Evolutionary conservation across 2,797 vertebrate species (phyloP), one percentile per base, ranked within the genome.

Genomic region (Molossus molossus): DNA sequence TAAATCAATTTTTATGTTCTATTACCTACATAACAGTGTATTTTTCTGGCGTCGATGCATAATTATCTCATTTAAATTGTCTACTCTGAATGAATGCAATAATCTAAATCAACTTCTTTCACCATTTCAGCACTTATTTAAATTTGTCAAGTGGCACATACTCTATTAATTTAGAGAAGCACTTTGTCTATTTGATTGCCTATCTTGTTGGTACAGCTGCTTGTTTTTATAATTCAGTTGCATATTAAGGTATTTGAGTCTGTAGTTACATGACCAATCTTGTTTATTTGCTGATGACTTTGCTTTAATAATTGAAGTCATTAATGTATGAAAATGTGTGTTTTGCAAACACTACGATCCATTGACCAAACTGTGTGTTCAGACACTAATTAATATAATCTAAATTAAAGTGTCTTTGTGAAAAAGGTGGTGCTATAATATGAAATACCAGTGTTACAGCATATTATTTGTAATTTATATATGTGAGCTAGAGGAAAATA

Each of bases 161-260:
- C 29, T 94, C 40, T 84, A 94, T 94, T 96, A 97, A 97, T 96
- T 97, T 95, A 95, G 60, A 92, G 94, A 92, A 45, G 95, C 29
- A 86, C 67, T 94, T 67, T 96, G 86, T 91, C 90, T 95, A 53
- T 70, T 98, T 98, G 97, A 97, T 95, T 95, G 86, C 79, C 10
- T 96, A 97, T 98, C 96, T 97, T 97, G 85, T 94, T 95, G 72
- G 94, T 97, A 95, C 96, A 97, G 96, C 87, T 98, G 96, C 76
- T 97, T 97, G 72, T 77, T 98, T 97, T 97, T 75, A 93, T 90
- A 97, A 97, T 95, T 64, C 95, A 90, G 29, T 91, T 96, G 82
- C 94, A 83, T 97, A 95, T 29, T 94, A 85, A 21, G 48, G 14
- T 81, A 87, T 65, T 87, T 91, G 70, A 87, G 21, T 69, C 85